Base-by-base conservation (phyloP, 1,140 invertebrate species). In the Trissolcus basalis region DNA sequence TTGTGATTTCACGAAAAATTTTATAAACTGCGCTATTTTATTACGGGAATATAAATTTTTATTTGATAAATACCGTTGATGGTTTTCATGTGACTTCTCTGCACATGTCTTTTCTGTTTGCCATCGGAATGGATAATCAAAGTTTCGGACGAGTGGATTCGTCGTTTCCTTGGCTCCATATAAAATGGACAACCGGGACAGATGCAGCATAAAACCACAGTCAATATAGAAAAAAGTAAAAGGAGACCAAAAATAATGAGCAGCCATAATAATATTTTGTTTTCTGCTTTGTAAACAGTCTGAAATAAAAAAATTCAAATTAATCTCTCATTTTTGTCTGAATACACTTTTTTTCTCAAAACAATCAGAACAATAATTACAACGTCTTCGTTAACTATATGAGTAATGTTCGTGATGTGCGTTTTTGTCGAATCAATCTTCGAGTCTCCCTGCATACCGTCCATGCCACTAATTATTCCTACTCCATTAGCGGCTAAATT, bases 111-210 rank as follows among this genome's bases (percentile, higher is more conserved):
- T 50, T 82, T 87, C 0, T 83, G 84, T 68, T 83, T 81, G 0
- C 82, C 83, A 49, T 89, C 81, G 0, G 81, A 61, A 51, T 79
- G 91, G 87, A 91, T 90, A 82, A 93, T 90, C 82, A 93, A 89
- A 83, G 92, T 92, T 89, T 93, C 92, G 83, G 92, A 92, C 81
- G 91, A 93, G 89, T 93, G 92, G 81, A 93, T 90, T 87, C 92
- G 90, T 88, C 92, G 90, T 90, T 92, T 93, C 89, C 91, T 91
- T n/a, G 93, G 91, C 48, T 92, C 91, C 87, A 93, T 92, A 77
- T 95, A 95, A 51, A 94, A 90, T 2, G 94, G 94, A 87, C 95
- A 96, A 72, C 92, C 92, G 75, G 93, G 91, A 82, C 94, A 95
- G 55, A 95, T 92, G 80, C 94, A 96, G 84, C 95, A 96, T 15